Evolutionary conservation across 2,888 invertebrate genomes (phyloP).

Genomic region (Agrotis ipsilon): DNA sequence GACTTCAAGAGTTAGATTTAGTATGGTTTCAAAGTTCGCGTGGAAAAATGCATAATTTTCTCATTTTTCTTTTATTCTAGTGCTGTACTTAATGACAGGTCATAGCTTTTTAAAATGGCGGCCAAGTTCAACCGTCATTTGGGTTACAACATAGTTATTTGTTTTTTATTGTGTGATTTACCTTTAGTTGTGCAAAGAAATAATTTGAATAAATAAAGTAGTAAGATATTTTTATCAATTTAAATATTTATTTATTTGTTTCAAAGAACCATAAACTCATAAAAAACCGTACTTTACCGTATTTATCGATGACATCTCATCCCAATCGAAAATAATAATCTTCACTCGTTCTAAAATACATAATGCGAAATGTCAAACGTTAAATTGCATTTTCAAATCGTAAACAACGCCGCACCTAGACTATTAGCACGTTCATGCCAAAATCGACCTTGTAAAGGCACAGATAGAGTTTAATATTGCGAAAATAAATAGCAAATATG

Average conservation of each 20-base stretch:
- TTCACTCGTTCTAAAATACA: slow-evolving; percentile 54
- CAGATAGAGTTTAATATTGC: slow-evolving; percentile 33
- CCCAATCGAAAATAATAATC: slow-evolving; percentile 34
- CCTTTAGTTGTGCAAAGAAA: background rate
- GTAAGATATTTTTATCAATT: background rate
- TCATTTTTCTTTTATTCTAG: slow-evolving; percentile 28
- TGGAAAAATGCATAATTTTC: slow-evolving; percentile 34
- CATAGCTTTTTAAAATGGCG: slow-evolving; percentile 26
- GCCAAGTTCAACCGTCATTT: slow-evolving; percentile 44
- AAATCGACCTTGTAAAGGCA: slow-evolving; percentile 3
- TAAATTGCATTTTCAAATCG: slow-evolving; percentile 79
- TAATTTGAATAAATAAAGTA: background rate
- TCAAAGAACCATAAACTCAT: slow-evolving; percentile 25
- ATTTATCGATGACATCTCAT: slow-evolving; percentile 5
- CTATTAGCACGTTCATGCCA: slow-evolving; percentile 26
- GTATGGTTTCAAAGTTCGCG: slow-evolving; percentile 1
- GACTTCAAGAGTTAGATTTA: background rate
- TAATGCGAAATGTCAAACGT: slow-evolving; percentile 74
- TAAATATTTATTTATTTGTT: background rate
- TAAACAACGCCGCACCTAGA: slow-evolving; percentile 66
- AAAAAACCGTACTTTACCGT: slow-evolving; percentile 31
- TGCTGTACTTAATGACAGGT: slow-evolving; percentile 33
- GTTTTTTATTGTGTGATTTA: slow-evolving; percentile 2
- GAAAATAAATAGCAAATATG: slow-evolving; percentile 39
- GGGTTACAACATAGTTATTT: slow-evolving; percentile 13